These are phyloP conservation scores for Lucinisca nassula DNA, from an alignment of 2,888 invertebrate genomes.

Conservation along the genomic window DNA sequence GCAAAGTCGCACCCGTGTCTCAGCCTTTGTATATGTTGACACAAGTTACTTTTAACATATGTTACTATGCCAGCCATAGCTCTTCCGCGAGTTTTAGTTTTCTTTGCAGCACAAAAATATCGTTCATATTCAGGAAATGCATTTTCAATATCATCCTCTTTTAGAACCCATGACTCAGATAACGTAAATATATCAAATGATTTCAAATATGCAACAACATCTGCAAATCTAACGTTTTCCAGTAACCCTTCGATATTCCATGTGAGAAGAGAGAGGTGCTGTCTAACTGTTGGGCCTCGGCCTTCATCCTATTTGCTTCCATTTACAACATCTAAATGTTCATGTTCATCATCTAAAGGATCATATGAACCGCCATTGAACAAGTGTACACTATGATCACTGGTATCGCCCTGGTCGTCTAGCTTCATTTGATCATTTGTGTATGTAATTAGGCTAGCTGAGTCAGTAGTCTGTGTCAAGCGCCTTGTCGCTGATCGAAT, in stretches of 20 bases:
- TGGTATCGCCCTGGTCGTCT: no score
- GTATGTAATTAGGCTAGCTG: no score
- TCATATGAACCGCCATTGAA: no score
- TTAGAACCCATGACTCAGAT: background rate
- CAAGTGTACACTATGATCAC: no score
- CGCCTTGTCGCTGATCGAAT: background rate
- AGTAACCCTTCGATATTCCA: background rate
- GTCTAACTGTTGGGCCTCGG: background rate
- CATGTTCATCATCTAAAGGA: no score
- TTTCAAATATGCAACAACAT: background rate
- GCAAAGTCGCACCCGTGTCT: no score
- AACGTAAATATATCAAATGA: background rate
- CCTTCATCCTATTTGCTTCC: background rate
- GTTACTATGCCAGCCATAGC: background rate
- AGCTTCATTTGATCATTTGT: no score
- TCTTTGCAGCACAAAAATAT: background rate
- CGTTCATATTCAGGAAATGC: background rate
- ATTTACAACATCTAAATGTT: no score
- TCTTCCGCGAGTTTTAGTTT: background rate
- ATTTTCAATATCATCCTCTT: background rate
- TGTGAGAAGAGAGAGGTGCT: background rate
- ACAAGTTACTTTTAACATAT: background rate
- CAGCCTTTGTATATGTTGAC: background rate
- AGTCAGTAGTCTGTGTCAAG: background rate
- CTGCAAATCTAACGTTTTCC: background rate